Conservation (phyloP, 92 coral and sea anemone species). For the Pocillopora grandis region DNA sequence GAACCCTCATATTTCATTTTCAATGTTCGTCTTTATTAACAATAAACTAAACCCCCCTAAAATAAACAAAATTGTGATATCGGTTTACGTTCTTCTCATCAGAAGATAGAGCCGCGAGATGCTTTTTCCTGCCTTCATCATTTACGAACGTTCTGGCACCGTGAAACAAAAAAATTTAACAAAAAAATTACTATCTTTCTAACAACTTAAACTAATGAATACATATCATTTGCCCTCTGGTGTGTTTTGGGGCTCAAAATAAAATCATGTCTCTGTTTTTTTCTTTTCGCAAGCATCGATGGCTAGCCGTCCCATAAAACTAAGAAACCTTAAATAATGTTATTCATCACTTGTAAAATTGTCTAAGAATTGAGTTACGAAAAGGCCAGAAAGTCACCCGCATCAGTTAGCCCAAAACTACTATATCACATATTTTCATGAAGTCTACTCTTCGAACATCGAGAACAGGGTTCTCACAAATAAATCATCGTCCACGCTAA, state of each 20-base stretch:
- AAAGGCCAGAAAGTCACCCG: slow-evolving; percentile 10
- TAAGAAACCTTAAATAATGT: neutral
- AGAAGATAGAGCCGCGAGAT: slow-evolving; percentile 43
- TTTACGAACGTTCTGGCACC: slow-evolving; percentile 15
- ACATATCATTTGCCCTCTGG: neutral
- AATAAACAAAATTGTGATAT: neutral
- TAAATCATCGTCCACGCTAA: neutral
- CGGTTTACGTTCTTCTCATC: slow-evolving; percentile 37
- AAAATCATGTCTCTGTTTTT: neutral
- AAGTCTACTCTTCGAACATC: neutral
- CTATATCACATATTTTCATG: neutral
- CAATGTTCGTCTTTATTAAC: slow-evolving; percentile 10
- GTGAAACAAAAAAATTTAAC: neutral
- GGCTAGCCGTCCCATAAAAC: neutral
- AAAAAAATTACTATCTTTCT: slow-evolving; percentile 6
- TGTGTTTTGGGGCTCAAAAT: neutral
- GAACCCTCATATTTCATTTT: neutral
- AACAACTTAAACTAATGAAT: slow-evolving; percentile 17
- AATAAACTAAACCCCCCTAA: slow-evolving; percentile 16
- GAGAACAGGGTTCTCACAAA: neutral
- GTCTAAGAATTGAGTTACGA: neutral
- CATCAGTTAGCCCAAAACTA: slow-evolving; percentile 7
- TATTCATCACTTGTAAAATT: neutral
- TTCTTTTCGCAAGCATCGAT: neutral
- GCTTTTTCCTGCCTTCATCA: slow-evolving; percentile 70